Evolutionary conservation across 1,140 invertebrate genomes (phyloP), one percentile per base, ranked within the genome.

Genomic region (Ruditapes philippinarum): DNA sequence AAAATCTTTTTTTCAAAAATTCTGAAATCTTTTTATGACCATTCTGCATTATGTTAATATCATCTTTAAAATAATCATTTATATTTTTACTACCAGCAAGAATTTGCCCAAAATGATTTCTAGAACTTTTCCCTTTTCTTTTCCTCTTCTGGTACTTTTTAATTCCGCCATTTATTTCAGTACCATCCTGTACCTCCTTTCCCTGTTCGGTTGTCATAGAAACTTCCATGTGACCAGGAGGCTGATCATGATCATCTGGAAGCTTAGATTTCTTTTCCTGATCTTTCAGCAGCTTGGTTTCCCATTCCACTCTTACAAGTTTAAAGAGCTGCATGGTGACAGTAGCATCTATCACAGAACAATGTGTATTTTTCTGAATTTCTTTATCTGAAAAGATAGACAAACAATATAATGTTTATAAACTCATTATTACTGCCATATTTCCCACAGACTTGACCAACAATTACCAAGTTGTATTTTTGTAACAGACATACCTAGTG

Each of bases 221-320:
- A 49, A 49, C 28, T 3, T 45, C 40, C 3, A 42, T 33, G 25
- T 78, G 19, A 28, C n/a, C 22, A 49, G 25, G 25, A 1, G 40
- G n/a, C 22, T 60, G 51, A 81, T 42, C 57, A n/a, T 12, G 25
- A 19, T 40, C 36, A n/a, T 65, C 38, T 40, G 33, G 19, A 42
- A 22, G 4, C 33, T 38, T 62, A 62, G n/a, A 9, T 36, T 11
- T 14, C 36, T 33, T 28, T 49, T 33, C 51, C 14, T 45, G n/a
- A 33, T 79, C 38, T 38, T 57, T 19, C 1, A 81, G 57, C 14
- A 81, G 54, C 36, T 38, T 74, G 49, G 83, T 74, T 33, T 88
- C 85, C 85, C 85, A 88, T 45, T 88, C 85, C 17, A 80, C 36
- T 36, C 85, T 25, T 3, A 88, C 85, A 49, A 88, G 85, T 80